Evolutionary conservation across 2,113 vertebrate genomes (phyloP), one percentile per base, ranked within the genome.

Genomic region (Agelaius tricolor): DNA sequence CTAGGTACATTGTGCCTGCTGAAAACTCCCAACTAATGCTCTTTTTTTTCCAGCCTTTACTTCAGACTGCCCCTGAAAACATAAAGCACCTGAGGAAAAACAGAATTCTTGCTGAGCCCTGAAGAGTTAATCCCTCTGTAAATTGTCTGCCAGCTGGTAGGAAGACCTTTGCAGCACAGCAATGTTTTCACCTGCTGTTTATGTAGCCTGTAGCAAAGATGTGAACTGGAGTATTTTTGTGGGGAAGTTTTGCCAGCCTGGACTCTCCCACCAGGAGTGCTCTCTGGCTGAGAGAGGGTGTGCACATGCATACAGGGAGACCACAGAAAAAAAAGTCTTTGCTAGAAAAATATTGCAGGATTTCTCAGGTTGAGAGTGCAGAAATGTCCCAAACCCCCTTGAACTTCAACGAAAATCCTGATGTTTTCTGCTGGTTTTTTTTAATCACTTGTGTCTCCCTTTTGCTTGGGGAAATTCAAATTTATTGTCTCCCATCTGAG

Each of bases 111-210:
- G 20, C 22, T 52, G 69, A 82, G n/a, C 20, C 10, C 18, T 58
- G 59, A 91, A 73, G 74, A 85, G 81, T 93, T 93, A 94, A 93
- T 61, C n/a, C 82, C 44, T 80, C 54, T 5, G 14, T n/a, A 57
- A 35, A 54, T 69, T 75, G 22, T 27, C 61, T 87, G 73, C 44
- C 80, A 90, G 76, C 76, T 90, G 41, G 30, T 90, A 75, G 52
- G 65, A 89, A 75, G 65, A 41, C 81, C 69, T 84, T 61, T 63
- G 65, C 62, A 93, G 87, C 30, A 11, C 13, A 18, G 27, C 0
- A 1, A 72, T 67, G 57, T 89, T 86, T 89, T 93, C 89, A 97
- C 83, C 90, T 95, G 91, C 86, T 89, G 65, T 92, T 95, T 95
- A 35, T 55, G 55, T 54, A 68, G 83, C 88, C 68, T 33, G 16